A percentile compares a stretch with the other conserved stretches of the same genome.
Conservation (phyloP, 2,888 invertebrate species). For the Caenorhabditis sp. region DNA sequence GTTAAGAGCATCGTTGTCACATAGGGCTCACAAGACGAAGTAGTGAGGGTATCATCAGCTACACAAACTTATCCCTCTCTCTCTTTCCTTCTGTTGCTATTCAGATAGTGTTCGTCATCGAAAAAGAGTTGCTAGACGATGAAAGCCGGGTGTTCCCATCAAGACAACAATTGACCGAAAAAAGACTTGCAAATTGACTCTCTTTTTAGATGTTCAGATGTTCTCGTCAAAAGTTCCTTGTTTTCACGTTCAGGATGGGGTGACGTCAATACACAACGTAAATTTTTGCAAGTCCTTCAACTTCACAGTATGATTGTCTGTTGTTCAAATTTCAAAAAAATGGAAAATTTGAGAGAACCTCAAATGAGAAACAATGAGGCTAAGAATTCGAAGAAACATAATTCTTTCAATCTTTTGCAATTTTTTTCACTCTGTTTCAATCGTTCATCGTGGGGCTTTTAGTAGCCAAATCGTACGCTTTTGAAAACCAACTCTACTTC, state of each 20-base stretch:
- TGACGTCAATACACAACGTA: too few relatives aligned
- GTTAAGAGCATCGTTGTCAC: conserved; percentile 61
- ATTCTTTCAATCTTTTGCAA: too few relatives aligned
- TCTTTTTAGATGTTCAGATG: background rate
- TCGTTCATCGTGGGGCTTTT: too few relatives aligned
- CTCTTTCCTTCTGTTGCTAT: conserved; percentile 15
- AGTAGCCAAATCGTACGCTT: too few relatives aligned
- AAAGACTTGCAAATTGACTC: conserved; percentile 50
- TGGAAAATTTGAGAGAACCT: too few relatives aligned
- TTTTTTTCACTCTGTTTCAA: too few relatives aligned
- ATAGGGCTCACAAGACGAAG: conserved; percentile 36
- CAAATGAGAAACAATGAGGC: too few relatives aligned
- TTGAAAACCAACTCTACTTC: too few relatives aligned
- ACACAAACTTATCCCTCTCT: conserved; percentile 36
- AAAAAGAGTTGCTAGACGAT: conserved; percentile 34
- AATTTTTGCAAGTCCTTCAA: too few relatives aligned
- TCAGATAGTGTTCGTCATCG: conserved; percentile 52
- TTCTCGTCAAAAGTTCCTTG: conserved; percentile 10
- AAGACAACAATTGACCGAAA: conserved; percentile 50
- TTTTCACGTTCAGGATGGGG: background rate
- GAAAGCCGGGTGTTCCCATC: conserved; percentile 52
- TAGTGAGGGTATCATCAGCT: conserved; percentile 49
- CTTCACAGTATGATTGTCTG: too few relatives aligned
- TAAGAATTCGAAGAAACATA: too few relatives aligned
- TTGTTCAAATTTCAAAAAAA: too few relatives aligned